These are phyloP conservation scores for Hypsibius dujardini DNA, from an alignment of 1,140 invertebrate species.

Conservation along the genomic window DNA sequence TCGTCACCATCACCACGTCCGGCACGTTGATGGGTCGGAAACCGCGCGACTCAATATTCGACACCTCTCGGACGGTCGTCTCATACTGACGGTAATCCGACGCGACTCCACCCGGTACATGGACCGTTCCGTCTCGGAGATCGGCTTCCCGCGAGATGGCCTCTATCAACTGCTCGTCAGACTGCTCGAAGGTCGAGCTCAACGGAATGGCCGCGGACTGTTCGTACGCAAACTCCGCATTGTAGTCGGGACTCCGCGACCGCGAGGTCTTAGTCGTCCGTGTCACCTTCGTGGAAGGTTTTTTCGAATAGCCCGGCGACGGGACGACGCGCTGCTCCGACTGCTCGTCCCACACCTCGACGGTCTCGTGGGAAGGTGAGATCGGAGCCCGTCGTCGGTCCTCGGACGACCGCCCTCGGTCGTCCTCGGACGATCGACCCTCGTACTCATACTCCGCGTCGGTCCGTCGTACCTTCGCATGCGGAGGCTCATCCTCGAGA, in stretches of 20 bases:
- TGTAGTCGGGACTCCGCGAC: constrained; percentile 2
- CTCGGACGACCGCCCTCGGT: constrained; percentile 1
- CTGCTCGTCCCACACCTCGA: not conserved
- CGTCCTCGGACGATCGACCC: not conserved
- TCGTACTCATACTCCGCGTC: no score
- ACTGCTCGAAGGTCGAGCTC: not conserved
- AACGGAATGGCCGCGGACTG: not conserved
- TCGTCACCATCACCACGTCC: constrained; percentile 21
- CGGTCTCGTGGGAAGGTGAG: not conserved
- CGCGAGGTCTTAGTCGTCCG: not conserved
- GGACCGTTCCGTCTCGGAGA: constrained; percentile 23
- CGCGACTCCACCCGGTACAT: constrained; percentile 19
- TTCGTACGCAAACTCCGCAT: constrained; percentile 19
- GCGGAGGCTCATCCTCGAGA: no score
- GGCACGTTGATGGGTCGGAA: constrained; percentile 31
- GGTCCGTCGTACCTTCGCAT: no score
- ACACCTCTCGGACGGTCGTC: constrained; percentile 29
- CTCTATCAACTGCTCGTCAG: not conserved
- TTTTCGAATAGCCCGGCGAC: no score
- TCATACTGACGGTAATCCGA: constrained; percentile 30
- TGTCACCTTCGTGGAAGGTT: not conserved
- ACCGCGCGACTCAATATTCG: constrained; percentile 27
- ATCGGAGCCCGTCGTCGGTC: not conserved
- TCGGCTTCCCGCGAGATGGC: constrained; percentile 24
- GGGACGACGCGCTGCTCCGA: no score